Percentiles rank a stretch among this genome's conserved stretches.
Conservation (phyloP, 2,113 vertebrate genomes). For the Muscicapa adusta region DNA sequence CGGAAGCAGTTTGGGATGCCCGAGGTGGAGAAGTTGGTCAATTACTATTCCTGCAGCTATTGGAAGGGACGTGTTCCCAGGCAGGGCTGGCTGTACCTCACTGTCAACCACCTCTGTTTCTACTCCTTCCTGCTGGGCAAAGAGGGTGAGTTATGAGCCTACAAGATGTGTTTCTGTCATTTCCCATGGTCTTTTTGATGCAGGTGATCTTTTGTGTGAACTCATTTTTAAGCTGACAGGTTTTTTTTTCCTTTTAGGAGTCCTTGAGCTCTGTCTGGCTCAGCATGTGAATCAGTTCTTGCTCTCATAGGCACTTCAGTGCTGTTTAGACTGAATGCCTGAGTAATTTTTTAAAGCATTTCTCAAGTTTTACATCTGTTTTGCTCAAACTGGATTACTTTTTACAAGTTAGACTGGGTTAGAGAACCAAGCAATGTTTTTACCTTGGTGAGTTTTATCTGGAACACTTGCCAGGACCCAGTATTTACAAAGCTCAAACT, state of each 20-base stretch:
- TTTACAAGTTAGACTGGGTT: background rate
- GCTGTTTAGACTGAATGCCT: background rate
- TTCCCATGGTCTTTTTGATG: background rate
- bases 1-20: conserved; percentile 95
- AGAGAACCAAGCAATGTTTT: background rate
- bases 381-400: background rate
- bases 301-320: background rate
- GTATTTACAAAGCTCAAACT: background rate
- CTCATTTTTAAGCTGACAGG: background rate
- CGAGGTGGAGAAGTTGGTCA: conserved; percentile 94
- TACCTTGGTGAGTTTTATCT: background rate
- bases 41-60: conserved; percentile 98
- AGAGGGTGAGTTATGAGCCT: conserved; percentile 80
- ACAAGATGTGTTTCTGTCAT: background rate
- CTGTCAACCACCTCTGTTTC: conserved; percentile 95
- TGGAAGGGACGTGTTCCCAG: conserved; percentile 95
- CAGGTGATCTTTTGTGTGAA: background rate
- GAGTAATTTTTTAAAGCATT: background rate
- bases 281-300: background rate
- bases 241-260: background rate
- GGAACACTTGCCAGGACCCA: background rate
- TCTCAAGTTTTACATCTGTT: background rate
- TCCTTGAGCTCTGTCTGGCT: background rate
- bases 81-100: conserved; percentile 97
- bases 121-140: conserved; percentile 97